Evolutionary conservation across 1,140 invertebrate species (phyloP).

Genomic region (Zaprionus africanus): DNA sequence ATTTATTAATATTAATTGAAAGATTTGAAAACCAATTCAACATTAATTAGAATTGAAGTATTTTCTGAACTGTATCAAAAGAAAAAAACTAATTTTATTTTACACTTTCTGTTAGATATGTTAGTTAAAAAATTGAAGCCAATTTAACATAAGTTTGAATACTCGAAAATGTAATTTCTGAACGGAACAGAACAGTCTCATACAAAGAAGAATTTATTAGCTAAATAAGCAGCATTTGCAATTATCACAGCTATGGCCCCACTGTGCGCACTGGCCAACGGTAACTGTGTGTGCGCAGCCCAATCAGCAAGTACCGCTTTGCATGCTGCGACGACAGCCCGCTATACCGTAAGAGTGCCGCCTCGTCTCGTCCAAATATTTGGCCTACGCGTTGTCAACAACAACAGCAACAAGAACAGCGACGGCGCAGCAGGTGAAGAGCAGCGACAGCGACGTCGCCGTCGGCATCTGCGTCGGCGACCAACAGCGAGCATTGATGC

Average conservation of each 20-base stretch:
- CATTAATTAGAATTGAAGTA: too few species aligned
- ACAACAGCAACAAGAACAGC: slow-evolving; percentile 16
- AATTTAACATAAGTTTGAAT: too few species aligned
- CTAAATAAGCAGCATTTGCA: background rate
- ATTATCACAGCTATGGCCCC: slow-evolving; percentile 6
- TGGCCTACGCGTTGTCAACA: slow-evolving; percentile 74
- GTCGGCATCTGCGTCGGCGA: slow-evolving; percentile 25
- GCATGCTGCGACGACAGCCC: slow-evolving; percentile 59
- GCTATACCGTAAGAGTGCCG: slow-evolving; percentile 63
- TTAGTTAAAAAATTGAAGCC: too few species aligned
- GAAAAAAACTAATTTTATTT: too few species aligned
- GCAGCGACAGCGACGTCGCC: slow-evolving; percentile 13
- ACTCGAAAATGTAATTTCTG: too few species aligned
- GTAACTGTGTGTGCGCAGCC: slow-evolving; percentile 57
- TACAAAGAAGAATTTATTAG: background rate
- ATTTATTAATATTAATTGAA: too few species aligned
- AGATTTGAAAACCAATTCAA: too few species aligned
- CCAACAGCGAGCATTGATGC: slow-evolving; percentile 34
- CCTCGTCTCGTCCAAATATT: slow-evolving; percentile 65
- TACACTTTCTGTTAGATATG: too few species aligned
- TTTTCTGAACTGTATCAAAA: too few species aligned
- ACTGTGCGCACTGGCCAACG: slow-evolving; percentile 60
- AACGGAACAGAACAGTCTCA: too few species aligned
- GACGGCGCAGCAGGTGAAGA: slow-evolving; percentile 23
- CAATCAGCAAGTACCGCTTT: slow-evolving; percentile 75